phyloP scores from a whole-genome alignment of 2,113 vertebrate species.

The Bujurquina vittata region DNA sequence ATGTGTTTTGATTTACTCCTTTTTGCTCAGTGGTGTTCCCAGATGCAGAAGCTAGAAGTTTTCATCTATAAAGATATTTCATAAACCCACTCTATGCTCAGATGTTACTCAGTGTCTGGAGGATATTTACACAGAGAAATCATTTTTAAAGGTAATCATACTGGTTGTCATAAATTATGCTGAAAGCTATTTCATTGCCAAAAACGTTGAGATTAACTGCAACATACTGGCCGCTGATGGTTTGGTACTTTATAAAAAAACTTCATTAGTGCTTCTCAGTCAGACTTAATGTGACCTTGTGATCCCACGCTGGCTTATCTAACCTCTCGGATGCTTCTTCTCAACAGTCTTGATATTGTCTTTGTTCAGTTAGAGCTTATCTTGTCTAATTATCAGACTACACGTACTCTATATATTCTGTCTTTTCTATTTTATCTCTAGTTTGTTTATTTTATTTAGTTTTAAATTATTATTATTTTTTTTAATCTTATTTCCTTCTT shows the following conservation, averaged over 20 bases:
- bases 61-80: not conserved
- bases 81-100: not conserved
- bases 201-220: not conserved
- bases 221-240: not conserved
- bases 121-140: not conserved
- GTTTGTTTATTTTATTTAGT: no score
- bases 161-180: not conserved
- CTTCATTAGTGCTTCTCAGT: not conserved
- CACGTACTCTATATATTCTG: no score
- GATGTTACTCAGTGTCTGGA: not conserved
- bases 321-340: constrained; percentile 18
- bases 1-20: not conserved
- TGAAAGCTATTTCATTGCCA: not conserved
- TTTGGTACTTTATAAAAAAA: not conserved
- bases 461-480: no score
- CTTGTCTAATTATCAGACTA: not conserved
- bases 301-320: constrained; percentile 8
- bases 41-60: not conserved
- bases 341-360: not conserved
- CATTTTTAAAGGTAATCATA: not conserved
- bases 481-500: no score
- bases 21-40: not conserved
- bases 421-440: no score
- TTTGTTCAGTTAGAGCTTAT: constrained; percentile 5
- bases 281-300: constrained; percentile 15